Evolutionary conservation across 2,113 vertebrate species (phyloP), one percentile per base, ranked within the genome.

Genomic region (Hiodon tergisus): DNA sequence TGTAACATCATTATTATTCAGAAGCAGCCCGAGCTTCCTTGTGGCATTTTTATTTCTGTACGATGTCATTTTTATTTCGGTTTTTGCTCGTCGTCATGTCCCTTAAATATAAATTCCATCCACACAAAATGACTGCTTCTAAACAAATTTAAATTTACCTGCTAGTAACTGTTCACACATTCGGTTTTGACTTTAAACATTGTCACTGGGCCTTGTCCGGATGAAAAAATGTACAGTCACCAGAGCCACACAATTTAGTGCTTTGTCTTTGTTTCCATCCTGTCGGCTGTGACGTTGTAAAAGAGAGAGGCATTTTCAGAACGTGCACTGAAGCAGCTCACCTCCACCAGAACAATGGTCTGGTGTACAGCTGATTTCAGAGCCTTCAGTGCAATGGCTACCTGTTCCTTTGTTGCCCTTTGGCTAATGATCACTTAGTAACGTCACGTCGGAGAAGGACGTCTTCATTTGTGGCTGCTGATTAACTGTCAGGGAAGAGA

Each of bases 401-500:
- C 71, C 60, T 63, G 47, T 8, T 8, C 31, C 59, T 76, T 71
- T 76, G 75, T 76, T 70, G 14, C 74, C 11, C 58, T 69, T 73
- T 78, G 50, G 65, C 55, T 81, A 80, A 81, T 81, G 77, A 77
- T 79, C 71, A 81, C 78, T 77, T 76, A 77, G 79, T 66, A 78
- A 75, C 11, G 50, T 54, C n/a, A 48, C 17, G 71, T 48, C 48
- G 51, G 55, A 69, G 71, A 61, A 77, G 81, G 76, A 83, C 62
- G 74, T 80, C 80, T 80, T 84, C 80, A 82, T 83, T 85, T 82
- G 79, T 57, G 6, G 67, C 67, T 69, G 55, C 74, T 85, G 85
- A 86, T 86, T 86, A 86, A 79, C 82, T 85, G 82, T 79, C 83
- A 80, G 53, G 78, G 71, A 73, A 84, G 77, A 81, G 63, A 48